These are phyloP conservation scores for Prietella phreatophila DNA, from an alignment of 2,113 vertebrate species.

Conservation along the genomic window DNA sequence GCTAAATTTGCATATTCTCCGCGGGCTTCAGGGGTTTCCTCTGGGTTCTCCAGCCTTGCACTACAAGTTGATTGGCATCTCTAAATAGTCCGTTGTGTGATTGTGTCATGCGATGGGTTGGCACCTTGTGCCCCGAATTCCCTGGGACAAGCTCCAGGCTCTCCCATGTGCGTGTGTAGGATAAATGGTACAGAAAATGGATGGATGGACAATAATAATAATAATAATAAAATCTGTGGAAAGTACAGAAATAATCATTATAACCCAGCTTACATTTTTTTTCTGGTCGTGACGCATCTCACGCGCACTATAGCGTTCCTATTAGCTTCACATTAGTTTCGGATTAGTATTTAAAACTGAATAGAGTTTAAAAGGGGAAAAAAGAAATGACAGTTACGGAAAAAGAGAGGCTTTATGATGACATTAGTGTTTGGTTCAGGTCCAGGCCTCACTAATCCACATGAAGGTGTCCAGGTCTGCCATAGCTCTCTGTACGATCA, in stretches of 20 bases:
- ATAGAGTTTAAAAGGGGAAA: not conserved
- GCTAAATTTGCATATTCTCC: too few species aligned
- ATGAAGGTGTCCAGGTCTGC: conserved; percentile 55
- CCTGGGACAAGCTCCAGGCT: too few species aligned
- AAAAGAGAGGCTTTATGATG: conserved; percentile 45
- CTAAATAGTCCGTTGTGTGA: too few species aligned
- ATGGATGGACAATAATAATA: not conserved
- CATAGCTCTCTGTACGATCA: conserved; percentile 75
- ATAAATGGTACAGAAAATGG: too few species aligned
- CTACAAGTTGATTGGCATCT: too few species aligned
- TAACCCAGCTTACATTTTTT: not conserved
- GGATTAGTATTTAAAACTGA: not conserved
- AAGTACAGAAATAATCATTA: not conserved
- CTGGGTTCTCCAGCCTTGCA: too few species aligned
- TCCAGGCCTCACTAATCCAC: conserved; percentile 61
- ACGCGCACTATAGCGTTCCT: not conserved
- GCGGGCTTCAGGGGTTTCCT: too few species aligned
- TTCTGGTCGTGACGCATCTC: not conserved
- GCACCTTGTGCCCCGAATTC: too few species aligned
- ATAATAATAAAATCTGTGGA: not conserved
- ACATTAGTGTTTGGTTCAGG: conserved; percentile 65
- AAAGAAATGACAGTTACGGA: not conserved
- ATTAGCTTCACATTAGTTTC: not conserved
- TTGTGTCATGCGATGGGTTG: too few species aligned
- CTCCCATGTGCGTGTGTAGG: too few species aligned